Conservation (phyloP, 1,140 invertebrate species). For the Drosophila mojavensis region DNA sequence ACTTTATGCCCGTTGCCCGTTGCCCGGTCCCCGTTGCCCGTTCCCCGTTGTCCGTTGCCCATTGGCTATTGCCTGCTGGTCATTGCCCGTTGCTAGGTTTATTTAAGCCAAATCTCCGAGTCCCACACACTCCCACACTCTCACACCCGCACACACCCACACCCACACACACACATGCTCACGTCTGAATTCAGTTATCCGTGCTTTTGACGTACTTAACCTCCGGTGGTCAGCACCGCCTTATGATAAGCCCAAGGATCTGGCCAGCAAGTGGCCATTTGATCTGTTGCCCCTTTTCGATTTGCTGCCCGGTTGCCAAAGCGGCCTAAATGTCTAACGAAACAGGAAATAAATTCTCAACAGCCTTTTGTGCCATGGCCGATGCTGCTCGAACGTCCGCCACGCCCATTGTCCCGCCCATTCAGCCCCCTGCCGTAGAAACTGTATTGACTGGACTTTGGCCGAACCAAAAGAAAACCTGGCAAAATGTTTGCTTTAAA, state of each 20-base stretch:
- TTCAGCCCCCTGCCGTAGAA: constrained; percentile 5
- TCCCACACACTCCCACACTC: not conserved
- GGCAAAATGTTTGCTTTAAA: constrained; percentile 47
- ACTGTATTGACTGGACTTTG: constrained; percentile 25
- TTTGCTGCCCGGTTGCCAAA: constrained; percentile 44
- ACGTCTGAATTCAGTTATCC: constrained; percentile 34
- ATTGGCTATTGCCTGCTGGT: no score
- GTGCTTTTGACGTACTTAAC: constrained; percentile 46
- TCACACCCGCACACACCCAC: not conserved
- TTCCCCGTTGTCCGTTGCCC: not conserved
- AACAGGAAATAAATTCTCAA: constrained; percentile 77
- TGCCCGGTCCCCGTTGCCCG: not conserved
- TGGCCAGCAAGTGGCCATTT: constrained; percentile 49
- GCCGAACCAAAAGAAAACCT: constrained; percentile 21
- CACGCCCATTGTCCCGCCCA: constrained; percentile 29
- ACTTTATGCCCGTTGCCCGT: not conserved
- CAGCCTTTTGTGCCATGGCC: constrained; percentile 48
- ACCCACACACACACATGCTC: constrained; percentile 19
- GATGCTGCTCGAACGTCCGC: constrained; percentile 15
- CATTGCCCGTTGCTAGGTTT: not conserved
- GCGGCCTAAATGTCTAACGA: constrained; percentile 65
- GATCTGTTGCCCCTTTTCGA: constrained; percentile 56
- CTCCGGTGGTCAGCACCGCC: constrained; percentile 26
- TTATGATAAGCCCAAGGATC: constrained; percentile 50
- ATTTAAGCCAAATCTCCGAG: not conserved